Percentiles rank a stretch among this genome's conserved stretches.
Evolutionary conservation across 2,797 vertebrate genomes (phyloP).

Genomic region (Microhierax caerulescens): DNA sequence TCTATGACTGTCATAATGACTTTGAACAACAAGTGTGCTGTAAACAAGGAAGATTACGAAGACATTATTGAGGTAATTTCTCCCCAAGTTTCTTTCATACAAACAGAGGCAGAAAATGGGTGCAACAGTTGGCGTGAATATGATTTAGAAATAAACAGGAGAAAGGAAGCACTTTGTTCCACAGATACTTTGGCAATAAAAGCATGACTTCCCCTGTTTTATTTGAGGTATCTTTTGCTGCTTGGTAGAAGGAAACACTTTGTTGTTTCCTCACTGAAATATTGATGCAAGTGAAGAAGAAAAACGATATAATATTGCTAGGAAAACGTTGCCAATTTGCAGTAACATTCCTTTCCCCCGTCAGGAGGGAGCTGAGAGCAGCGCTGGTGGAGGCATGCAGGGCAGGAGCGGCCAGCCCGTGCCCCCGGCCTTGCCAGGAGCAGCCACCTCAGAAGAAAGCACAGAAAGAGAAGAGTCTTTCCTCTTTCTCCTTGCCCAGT

Average conservation of each 20-base stretch:
- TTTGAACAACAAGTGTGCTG: constrained; percentile 65
- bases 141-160: constrained; percentile 6
- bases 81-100: constrained; percentile 31
- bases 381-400: rapidly evolving
- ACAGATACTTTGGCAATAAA: background rate
- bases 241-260: background rate
- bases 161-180: background rate
- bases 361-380: background rate
- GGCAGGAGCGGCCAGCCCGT: background rate
- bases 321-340: background rate
- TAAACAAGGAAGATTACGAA: constrained; percentile 73
- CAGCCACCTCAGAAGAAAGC: background rate
- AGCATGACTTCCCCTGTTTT: background rate
- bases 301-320: background rate
- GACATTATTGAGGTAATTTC: constrained; percentile 62
- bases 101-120: background rate
- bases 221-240: background rate
- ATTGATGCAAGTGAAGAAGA: background rate
- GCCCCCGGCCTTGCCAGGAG: background rate
- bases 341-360: background rate
- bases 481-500: background rate
- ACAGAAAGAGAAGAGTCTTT: background rate
- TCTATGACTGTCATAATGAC: constrained; percentile 60
- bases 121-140: background rate
- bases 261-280: background rate